Percentiles rank a stretch among this genome's conserved stretches.
phyloP scores from a whole-genome alignment of 2,113 vertebrate genomes.

The Elanus axillaris region DNA sequence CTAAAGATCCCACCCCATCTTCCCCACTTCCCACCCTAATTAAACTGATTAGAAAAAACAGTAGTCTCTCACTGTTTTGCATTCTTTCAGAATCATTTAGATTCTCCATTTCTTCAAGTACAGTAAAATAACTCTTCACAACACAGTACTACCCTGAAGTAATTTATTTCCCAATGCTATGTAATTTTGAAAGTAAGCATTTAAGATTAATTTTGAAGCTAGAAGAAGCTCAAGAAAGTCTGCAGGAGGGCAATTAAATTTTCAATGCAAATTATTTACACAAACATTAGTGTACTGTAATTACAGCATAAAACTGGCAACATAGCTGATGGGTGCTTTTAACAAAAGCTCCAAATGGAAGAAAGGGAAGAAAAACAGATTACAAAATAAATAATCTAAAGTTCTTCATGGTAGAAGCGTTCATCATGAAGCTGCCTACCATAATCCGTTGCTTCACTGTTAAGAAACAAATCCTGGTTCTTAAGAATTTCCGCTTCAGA shows the following conservation, averaged over 20 bases:
- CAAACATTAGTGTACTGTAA: conserved; percentile 31
- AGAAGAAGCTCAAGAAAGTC: conserved; percentile 19
- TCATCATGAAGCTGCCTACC: conserved; percentile 85
- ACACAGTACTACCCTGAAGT: background rate
- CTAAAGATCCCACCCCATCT: conserved; percentile 23
- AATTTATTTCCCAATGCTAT: background rate
- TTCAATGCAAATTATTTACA: conserved; percentile 49
- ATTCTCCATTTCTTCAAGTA: conserved; percentile 56
- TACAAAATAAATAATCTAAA: conserved; percentile 63
- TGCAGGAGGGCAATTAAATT: conserved; percentile 34
- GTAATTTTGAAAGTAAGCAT: background rate
- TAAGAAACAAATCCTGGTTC: conserved; percentile 89
- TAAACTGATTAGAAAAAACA: conserved; percentile 38
- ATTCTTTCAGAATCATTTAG: conserved; percentile 8
- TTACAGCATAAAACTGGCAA: conserved; percentile 57
- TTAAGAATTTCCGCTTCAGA: conserved; percentile 86
- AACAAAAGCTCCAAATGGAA: background rate
- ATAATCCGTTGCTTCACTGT: conserved; percentile 96
- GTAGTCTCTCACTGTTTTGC: conserved; percentile 19
- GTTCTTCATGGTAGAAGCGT: conserved; percentile 80
- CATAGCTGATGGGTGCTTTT: background rate
- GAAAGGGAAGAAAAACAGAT: background rate
- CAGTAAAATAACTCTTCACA: conserved; percentile 34
- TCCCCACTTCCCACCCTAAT: background rate
- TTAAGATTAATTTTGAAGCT: conserved; percentile 2